These are phyloP conservation scores for Pollimyrus isidori DNA, from an alignment of 2,113 vertebrate genomes.

Conservation along the genomic window DNA sequence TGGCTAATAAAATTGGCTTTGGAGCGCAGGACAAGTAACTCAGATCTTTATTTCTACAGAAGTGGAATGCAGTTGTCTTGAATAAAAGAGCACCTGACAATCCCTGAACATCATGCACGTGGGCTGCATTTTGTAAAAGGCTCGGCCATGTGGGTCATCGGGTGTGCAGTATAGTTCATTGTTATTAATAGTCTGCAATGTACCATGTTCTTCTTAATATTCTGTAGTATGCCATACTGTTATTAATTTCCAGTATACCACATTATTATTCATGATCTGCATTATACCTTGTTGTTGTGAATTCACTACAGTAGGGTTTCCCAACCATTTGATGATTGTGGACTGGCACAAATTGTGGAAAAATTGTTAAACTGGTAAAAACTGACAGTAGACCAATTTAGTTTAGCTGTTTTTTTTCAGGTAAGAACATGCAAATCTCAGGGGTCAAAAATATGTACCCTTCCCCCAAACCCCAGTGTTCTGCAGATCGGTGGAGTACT, in stretches of 20 bases:
- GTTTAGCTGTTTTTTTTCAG: background rate
- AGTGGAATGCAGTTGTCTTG: background rate
- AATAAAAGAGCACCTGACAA: background rate
- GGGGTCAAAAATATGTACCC: background rate
- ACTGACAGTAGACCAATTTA: background rate
- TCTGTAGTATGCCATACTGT: background rate
- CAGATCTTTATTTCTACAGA: background rate
- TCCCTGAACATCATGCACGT: background rate
- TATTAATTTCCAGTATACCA: background rate
- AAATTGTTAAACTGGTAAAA: background rate
- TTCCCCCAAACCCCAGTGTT: background rate
- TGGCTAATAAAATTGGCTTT: background rate
- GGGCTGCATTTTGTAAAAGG: background rate
- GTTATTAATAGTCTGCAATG: background rate
- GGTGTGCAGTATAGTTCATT: background rate
- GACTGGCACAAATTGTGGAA: background rate
- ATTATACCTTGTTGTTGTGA: background rate
- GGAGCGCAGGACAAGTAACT: background rate
- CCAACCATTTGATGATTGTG: background rate
- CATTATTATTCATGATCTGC: background rate
- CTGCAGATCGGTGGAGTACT: background rate
- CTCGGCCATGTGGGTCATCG: background rate
- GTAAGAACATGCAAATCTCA: background rate
- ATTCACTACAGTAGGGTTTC: background rate
- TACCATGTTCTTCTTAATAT: background rate